phyloP scores from a whole-genome alignment of 1,140 invertebrate genomes.

The Anoplophora glabripennis region DNA sequence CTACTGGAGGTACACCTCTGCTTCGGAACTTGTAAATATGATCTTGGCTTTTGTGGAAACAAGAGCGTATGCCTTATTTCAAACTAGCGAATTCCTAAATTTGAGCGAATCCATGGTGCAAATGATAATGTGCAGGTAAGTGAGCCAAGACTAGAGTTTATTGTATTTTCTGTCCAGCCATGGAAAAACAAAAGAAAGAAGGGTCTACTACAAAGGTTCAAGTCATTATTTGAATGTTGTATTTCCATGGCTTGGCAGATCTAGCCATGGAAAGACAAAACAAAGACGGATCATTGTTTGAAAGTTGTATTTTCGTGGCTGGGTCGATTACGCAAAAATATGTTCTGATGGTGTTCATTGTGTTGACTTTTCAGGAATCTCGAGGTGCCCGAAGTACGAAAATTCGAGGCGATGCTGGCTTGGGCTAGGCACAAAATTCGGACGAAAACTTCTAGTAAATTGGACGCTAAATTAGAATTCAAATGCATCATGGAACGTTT shows the following conservation, averaged over 20 bases:
- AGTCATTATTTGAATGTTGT: no score
- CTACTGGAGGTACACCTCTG: conserved; percentile 92
- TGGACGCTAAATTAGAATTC: conserved; percentile 84
- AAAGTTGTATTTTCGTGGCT: no score
- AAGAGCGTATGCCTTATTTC: conserved; percentile 77
- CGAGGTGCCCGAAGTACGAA: conserved; percentile 83
- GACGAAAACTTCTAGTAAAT: conserved; percentile 69
- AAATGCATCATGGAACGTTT: conserved; percentile 89
- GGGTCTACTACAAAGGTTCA: no score
- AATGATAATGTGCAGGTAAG: conserved; percentile 81
- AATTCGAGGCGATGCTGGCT: conserved; percentile 89
- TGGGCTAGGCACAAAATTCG: conserved; percentile 85
- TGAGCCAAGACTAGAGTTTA: neutral
- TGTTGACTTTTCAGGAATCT: conserved; percentile 57
- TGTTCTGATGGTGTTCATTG: neutral
- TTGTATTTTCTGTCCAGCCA: no score
- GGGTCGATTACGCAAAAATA: neutral
- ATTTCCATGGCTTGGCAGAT: no score
- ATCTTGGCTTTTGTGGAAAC: conserved; percentile 88
- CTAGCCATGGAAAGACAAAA: no score
- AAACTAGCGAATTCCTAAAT: conserved; percentile 77
- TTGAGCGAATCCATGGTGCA: conserved; percentile 93
- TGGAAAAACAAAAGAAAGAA: no score
- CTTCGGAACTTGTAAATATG: conserved; percentile 91
- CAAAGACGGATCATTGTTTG: no score